Base-by-base conservation (phyloP, 2,888 invertebrate species). In the Drosophila pegasa region DNA sequence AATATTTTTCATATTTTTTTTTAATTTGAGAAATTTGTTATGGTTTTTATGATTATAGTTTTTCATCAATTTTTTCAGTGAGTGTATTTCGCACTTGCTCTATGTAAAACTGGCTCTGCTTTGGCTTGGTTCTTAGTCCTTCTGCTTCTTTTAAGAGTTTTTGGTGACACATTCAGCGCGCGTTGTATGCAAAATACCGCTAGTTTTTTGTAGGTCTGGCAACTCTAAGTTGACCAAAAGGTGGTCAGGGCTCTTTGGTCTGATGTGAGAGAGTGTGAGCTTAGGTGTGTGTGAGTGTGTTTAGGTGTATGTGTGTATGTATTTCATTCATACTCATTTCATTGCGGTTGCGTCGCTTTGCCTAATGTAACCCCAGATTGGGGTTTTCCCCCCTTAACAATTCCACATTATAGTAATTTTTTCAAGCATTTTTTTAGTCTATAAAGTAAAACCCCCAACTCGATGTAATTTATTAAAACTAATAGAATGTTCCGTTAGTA, bases 331-430 rank as follows among this genome's bases (percentile, higher is more conserved):
- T 76, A 82, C 12, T 29, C 27, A 29, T 45, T 45, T 82, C 82
- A 82, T 87, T 85, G 87, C 71, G 87, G 85, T 87, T 73, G 68
- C 63, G 35, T 67, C 66, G 72, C 40, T 57, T 66, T 52, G 62
- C 64, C 64, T 56, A 71, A 55, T 56, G 52, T 51, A 14, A 57
- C 43, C 40, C 9, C 25, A 43, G 9, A 9, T 43, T 1, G 43
- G 16, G 3, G 10, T 10, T 25, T 25, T n/a, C 7, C n/a, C 7
- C 5, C 18, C 27, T 16, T 27, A 27, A 9, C 25, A 25, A 43
- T 43, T 29, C 18, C 1, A 31, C 1, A 47, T 12, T 0, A 31
- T 29, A 48, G 14, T 8, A 14, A 31, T 29, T 45, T 45, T 27
- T 27, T 16, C 7, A 12, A 16, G 22, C n/a, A 16, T 5, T 9